Evolutionary conservation across 2,888 invertebrate species (phyloP), one percentile per base, ranked within the genome.

Genomic region (Lutraria lutraria): DNA sequence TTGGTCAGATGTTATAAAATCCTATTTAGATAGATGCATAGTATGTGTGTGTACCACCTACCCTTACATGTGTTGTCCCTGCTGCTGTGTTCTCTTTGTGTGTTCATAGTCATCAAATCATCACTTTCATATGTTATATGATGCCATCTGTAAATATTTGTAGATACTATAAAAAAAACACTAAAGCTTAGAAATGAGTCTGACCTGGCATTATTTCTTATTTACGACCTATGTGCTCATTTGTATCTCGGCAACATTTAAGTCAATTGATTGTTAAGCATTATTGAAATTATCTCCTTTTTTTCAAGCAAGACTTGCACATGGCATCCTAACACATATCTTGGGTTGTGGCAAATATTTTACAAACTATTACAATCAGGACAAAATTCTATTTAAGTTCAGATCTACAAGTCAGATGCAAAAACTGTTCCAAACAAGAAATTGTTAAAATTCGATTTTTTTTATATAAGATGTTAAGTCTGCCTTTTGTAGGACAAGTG

Each of bases 281-380:
- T 43, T 2, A n/a, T 25, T 68, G 25, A 68, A n/a, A n/a, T 19
- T 19, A 25, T 68, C 10, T 25, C 8, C 63, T 25, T 25, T n/a
- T n/a, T 68, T 68, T 25, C 2, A 43, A 68, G n/a, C 31, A 25
- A 12, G 12, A 31, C 72, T 72, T 34, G 2, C 76, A 31, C 16
- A 76, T 76, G 76, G 76, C 76, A 76, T 31, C 76, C 4, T 76
- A 31, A 34, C 76, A 76, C 16, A 76, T 31, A 60, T 68, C 63
- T 31, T 76, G 76, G 76, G 76, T 76, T 76, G 76, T 76, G 76
- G 31, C 76, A 76, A 76, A 76, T 8, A 34, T 76, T 34, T 76
- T 25, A 76, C 25, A 19, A 56, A 56, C 19, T 8, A 56, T 56
- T 56, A 8, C 56, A 12, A 16, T 56, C 56, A 56, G 56, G 19